These are phyloP conservation scores for Manis pentadactyla DNA, from an alignment of 2,797 vertebrate genomes.

Conservation along the genomic window DNA sequence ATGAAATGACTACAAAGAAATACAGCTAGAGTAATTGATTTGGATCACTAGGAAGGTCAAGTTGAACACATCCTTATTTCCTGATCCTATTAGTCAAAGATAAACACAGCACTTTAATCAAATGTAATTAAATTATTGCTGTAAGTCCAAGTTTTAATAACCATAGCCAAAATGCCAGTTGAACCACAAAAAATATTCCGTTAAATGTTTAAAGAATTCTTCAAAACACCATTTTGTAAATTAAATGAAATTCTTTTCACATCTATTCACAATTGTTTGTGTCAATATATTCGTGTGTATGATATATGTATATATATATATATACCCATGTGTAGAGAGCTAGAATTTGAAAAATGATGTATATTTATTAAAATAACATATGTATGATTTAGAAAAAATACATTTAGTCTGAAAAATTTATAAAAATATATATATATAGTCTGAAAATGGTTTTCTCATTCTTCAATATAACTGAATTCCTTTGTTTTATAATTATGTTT, in stretches of 20 bases:
- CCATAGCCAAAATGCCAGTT: constrained; percentile 45
- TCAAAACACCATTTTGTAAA: constrained; percentile 11
- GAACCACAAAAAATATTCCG: not conserved
- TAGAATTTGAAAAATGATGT: not conserved
- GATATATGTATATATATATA: not conserved
- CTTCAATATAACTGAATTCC: not conserved
- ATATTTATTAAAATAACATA: not conserved
- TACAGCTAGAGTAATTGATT: constrained; percentile 3
- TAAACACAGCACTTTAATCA: constrained; percentile 59
- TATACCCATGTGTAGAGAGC: not conserved
- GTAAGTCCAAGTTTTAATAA: constrained; percentile 33
- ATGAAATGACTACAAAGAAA: constrained; percentile 14
- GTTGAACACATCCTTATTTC: constrained; percentile 33
- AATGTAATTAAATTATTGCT: constrained; percentile 62
- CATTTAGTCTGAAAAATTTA: constrained; percentile 10
- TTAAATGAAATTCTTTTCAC: constrained; percentile 24
- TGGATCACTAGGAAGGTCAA: constrained; percentile 49
- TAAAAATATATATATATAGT: not conserved
- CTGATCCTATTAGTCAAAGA: not conserved
- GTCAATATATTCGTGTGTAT: not conserved
- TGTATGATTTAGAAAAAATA: constrained; percentile 13
- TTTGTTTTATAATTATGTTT: constrained; percentile 4
- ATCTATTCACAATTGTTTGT: not conserved
- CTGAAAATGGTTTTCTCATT: constrained; percentile 10
- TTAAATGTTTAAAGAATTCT: not conserved